phyloP scores from a whole-genome alignment of 2,888 invertebrate species.

The Amphipyra tragopoginis region DNA sequence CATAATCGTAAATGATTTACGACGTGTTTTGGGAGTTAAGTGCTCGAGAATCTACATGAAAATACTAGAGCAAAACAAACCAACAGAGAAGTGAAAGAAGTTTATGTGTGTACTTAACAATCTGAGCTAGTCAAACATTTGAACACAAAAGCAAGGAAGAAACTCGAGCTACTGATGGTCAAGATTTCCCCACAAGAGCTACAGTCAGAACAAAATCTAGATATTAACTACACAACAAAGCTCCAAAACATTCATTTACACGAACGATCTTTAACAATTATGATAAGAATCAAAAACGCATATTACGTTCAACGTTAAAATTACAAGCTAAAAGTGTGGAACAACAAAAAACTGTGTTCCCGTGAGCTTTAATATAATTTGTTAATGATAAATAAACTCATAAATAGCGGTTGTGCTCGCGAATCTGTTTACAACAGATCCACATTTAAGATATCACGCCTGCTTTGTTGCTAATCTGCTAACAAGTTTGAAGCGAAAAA shows the following conservation, averaged over 20 bases:
- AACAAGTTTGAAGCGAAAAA: conserved; percentile 88
- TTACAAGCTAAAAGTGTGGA: conserved; percentile 72
- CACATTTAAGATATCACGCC: conserved; percentile 88
- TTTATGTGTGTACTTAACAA: not conserved
- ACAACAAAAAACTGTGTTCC: conserved; percentile 81
- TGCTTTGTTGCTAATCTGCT: conserved; percentile 89
- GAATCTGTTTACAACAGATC: conserved; percentile 90
- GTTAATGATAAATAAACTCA: conserved; percentile 91
- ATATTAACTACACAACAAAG: conserved; percentile 23
- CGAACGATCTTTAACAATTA: conserved; percentile 71
- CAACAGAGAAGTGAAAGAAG: not conserved
- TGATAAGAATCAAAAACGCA: conserved; percentile 80
- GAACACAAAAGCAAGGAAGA: too few species aligned
- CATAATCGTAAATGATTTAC: conserved; percentile 55
- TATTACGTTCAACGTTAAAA: conserved; percentile 70
- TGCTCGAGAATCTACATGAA: conserved; percentile 8
- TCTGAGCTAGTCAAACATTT: not conserved
- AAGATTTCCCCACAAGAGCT: not conserved
- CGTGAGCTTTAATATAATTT: conserved; percentile 89
- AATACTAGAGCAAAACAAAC: not conserved
- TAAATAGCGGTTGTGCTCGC: conserved; percentile 85
- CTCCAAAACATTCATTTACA: conserved; percentile 45
- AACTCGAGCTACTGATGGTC: not conserved
- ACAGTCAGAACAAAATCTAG: conserved; percentile 2
- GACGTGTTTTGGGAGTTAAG: conserved; percentile 20